These are phyloP conservation scores for Dendrocopos noguchii DNA, from an alignment of 2,113 vertebrate species.

Conservation along the genomic window DNA sequence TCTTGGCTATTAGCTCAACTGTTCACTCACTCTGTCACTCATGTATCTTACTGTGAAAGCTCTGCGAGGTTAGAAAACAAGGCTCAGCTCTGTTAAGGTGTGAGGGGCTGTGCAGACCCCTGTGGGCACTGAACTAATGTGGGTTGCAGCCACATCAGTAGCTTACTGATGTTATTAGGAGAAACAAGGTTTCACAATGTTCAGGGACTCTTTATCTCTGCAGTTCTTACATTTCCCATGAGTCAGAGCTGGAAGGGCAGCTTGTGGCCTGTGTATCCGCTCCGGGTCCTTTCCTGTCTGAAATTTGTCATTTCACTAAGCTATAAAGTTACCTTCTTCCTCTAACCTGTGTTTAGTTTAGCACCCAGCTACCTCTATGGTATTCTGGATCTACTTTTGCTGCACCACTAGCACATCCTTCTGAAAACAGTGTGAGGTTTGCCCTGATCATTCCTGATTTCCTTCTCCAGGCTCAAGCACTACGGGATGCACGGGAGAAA, in stretches of 20 bases:
- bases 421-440: not conserved
- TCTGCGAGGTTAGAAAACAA: not conserved
- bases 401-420: not conserved
- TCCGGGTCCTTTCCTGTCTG: not conserved
- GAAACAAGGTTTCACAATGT: not conserved
- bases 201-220: not conserved
- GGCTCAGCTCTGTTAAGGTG: not conserved
- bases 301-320: not conserved
- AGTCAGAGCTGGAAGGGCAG: not conserved
- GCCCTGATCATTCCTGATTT: not conserved
- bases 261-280: fast-evolving
- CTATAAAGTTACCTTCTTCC: not conserved
- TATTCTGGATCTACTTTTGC: not conserved
- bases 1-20: not conserved
- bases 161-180: not conserved
- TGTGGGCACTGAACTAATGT: not conserved
- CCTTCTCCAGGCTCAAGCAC: not conserved
- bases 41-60: not conserved
- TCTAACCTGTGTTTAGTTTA: not conserved
- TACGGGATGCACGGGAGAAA: not conserved
- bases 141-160: not conserved
- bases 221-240: fast-evolving
- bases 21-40: not conserved
- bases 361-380: not conserved
- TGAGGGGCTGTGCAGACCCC: not conserved